Percentiles rank a stretch among this genome's conserved stretches.
phyloP scores from a whole-genome alignment of 2,888 invertebrate species.

The Muschampia plurimacula region DNA sequence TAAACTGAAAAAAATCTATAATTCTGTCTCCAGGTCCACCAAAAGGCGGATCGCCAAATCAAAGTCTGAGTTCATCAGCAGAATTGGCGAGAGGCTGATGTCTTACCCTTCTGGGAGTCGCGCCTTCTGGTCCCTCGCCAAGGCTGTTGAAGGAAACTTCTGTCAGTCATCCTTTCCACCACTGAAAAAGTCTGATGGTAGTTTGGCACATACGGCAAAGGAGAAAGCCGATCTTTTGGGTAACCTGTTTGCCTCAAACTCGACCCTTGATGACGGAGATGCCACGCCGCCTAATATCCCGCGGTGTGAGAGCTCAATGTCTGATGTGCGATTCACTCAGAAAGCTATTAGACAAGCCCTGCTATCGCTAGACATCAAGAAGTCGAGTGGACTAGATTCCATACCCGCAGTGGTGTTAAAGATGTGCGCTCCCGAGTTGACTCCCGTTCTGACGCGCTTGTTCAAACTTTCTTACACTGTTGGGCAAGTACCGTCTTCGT shows the following conservation, averaged over 20 bases:
- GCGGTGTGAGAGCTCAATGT: constrained; percentile 2
- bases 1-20: too few species aligned
- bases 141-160: constrained; percentile 27
- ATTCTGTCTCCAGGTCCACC: too few species aligned
- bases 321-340: neutral
- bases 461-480: too few species aligned
- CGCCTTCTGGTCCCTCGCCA: constrained; percentile 23
- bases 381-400: too few species aligned
- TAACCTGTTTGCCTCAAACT: neutral
- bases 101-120: neutral
- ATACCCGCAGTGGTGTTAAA: neutral
- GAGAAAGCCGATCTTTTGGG: neutral
- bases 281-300: constrained; percentile 21
- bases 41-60: too few species aligned
- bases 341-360: too few species aligned
- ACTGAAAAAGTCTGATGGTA: constrained; percentile 10
- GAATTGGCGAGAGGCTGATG: neutral
- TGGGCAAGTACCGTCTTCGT: too few species aligned
- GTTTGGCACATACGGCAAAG: neutral
- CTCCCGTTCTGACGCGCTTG: too few species aligned
- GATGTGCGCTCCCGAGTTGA: too few species aligned
- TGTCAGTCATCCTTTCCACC: constrained; percentile 28
- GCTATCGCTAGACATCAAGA: too few species aligned
- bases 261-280: neutral
- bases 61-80: neutral